These are phyloP conservation scores for Drosophila longiperda DNA, from an alignment of 2,888 invertebrate species.

Conservation along the genomic window DNA sequence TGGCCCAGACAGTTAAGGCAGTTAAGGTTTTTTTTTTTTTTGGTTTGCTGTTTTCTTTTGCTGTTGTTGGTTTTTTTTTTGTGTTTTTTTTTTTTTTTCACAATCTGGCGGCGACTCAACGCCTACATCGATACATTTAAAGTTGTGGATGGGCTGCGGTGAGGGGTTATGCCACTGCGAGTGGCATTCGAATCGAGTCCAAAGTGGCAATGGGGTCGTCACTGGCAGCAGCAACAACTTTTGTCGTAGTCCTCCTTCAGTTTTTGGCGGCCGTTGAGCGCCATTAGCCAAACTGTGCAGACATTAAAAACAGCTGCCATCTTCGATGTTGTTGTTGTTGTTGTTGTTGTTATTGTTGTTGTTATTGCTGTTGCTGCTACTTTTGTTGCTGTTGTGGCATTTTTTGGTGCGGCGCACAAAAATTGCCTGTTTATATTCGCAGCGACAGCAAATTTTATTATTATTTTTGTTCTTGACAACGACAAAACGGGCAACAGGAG, in stretches of 20 bases:
- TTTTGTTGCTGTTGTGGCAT: slow-evolving; percentile 56
- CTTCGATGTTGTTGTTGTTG: slow-evolving; percentile 32
- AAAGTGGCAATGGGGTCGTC: slow-evolving; percentile 62
- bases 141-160: not conserved
- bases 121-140: slow-evolving; percentile 46
- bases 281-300: slow-evolving; percentile 66
- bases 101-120: slow-evolving; percentile 44
- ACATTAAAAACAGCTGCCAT: slow-evolving; percentile 79
- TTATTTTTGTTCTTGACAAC: slow-evolving; percentile 80
- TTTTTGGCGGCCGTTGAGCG: slow-evolving; percentile 62
- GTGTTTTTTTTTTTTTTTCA: slow-evolving; percentile 9
- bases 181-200: slow-evolving; percentile 26
- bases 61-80: not conserved
- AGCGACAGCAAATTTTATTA: slow-evolving; percentile 81
- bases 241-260: slow-evolving; percentile 45
- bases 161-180: slow-evolving; percentile 9
- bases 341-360: slow-evolving; percentile 33
- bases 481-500: slow-evolving; percentile 49
- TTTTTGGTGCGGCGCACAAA: slow-evolving; percentile 60
- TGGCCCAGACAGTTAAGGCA: slow-evolving; percentile 46
- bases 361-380: slow-evolving; percentile 29
- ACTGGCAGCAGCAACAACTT: slow-evolving; percentile 44
- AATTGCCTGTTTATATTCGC: slow-evolving; percentile 81
- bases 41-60: not conserved
- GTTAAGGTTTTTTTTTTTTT: slow-evolving; percentile 23